Conservation (phyloP, 2,797 vertebrate genomes). For the Molossus alvarezi region DNA sequence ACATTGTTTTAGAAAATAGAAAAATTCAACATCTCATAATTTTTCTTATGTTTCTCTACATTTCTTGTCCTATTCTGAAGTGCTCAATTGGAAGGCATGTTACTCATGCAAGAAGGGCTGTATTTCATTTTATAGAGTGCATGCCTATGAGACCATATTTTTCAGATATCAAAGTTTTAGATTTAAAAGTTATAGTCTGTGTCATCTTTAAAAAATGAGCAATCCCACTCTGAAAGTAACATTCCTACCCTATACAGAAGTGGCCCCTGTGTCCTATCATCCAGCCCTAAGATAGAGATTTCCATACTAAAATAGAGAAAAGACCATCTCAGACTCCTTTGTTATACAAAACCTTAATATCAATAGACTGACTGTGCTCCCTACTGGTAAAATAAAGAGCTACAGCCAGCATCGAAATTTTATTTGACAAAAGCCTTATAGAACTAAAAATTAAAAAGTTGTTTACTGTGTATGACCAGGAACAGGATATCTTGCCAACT, state of each 20-base stretch:
- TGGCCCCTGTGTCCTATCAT: neutral
- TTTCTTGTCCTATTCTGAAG: conserved; percentile 64
- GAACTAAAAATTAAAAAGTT: conserved; percentile 51
- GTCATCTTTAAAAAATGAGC: conserved; percentile 70
- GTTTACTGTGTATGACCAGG: conserved; percentile 17
- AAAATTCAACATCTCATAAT: conserved; percentile 59
- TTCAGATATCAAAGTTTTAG: conserved; percentile 58
- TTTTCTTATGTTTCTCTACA: conserved; percentile 67
- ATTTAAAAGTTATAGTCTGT: conserved; percentile 67
- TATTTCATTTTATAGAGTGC: conserved; percentile 56
- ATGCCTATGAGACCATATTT: conserved; percentile 36
- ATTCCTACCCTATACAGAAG: conserved; percentile 34
- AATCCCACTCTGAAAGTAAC: neutral
- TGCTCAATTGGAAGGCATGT: conserved; percentile 4
- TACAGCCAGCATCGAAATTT: conserved; percentile 70
- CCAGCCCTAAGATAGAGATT: neutral
- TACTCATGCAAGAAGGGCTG: conserved; percentile 50
- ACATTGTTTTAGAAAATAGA: conserved; percentile 68
- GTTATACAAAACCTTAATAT: conserved; percentile 41
- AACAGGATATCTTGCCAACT: conserved; percentile 50
- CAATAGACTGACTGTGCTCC: conserved; percentile 9
- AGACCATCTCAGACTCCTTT: conserved; percentile 51
- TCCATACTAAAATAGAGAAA: conserved; percentile 50
- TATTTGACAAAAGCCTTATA: conserved; percentile 16
- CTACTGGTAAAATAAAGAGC: conserved; percentile 72